These are phyloP conservation scores for Choreutis nemorana DNA, from an alignment of 2,888 invertebrate genomes.

Conservation along the genomic window DNA sequence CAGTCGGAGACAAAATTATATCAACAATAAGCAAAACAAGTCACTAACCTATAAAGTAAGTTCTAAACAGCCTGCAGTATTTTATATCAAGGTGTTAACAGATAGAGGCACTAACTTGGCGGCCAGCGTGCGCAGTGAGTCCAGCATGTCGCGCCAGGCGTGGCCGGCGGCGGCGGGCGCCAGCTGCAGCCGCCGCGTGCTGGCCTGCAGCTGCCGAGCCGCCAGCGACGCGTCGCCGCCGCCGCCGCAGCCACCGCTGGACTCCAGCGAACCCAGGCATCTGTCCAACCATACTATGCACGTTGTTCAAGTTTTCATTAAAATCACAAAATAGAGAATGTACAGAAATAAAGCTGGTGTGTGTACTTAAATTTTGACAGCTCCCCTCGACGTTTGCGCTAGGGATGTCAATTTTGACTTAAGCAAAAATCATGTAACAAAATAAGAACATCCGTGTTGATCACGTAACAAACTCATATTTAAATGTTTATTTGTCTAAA, in stretches of 20 bases:
- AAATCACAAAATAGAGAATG: too few species aligned
- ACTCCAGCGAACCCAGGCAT: slow-evolving; percentile 48
- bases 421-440: background rate
- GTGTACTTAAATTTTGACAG: too few species aligned
- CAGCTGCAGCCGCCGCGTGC: slow-evolving; percentile 78
- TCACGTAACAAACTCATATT: too few species aligned
- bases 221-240: slow-evolving; percentile 67
- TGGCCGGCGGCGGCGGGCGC: slow-evolving; percentile 44
- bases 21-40: too few species aligned
- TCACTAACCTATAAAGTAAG: slow-evolving; percentile 1
- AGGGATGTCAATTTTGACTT: too few species aligned
- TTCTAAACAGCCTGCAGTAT: background rate
- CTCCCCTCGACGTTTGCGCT: too few species aligned
- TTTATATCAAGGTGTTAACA: too few species aligned
- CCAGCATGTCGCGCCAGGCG: slow-evolving; percentile 30
- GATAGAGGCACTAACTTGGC: slow-evolving; percentile 28
- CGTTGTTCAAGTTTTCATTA: background rate
- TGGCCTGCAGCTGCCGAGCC: slow-evolving; percentile 72
- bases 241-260: slow-evolving; percentile 34
- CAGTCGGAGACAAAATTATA: too few species aligned
- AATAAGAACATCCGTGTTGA: too few species aligned
- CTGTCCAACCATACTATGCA: too few species aligned
- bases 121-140: slow-evolving; percentile 36
- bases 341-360: too few species aligned
- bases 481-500: too few species aligned